phyloP scores from a whole-genome alignment of 2,888 invertebrate genomes.

The Synanthedon myopaeformis region DNA sequence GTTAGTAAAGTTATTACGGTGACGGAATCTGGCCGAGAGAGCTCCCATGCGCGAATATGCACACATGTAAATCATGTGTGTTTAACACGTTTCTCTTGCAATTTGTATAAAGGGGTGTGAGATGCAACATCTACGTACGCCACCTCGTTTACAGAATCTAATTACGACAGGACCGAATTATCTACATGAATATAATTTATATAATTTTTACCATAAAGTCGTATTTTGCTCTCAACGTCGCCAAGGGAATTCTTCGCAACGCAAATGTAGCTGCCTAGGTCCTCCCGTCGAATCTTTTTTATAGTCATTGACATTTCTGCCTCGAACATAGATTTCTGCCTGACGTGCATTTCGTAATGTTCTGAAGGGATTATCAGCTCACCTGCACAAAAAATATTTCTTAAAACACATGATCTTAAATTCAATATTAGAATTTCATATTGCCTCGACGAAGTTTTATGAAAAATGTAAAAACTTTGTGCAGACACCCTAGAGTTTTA shows the following conservation, averaged over 20 bases:
- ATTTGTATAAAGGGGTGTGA: background rate
- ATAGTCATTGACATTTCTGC: conserved; percentile 87
- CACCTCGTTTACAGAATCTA: background rate
- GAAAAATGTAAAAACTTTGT: conserved; percentile 67
- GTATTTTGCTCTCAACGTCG: conserved; percentile 89
- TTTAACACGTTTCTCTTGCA: background rate
- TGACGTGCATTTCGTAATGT: conserved; percentile 82
- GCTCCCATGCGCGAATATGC: background rate
- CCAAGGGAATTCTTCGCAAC: conserved; percentile 90
- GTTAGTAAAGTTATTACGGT: background rate
- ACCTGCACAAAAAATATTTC: conserved; percentile 69
- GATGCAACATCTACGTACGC: background rate
- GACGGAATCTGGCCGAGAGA: background rate
- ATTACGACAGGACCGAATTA: background rate
- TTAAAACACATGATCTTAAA: conserved; percentile 58
- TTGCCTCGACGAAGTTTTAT: conserved; percentile 58
- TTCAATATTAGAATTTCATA: conserved; percentile 68
- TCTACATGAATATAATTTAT: background rate
- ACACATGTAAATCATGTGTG: background rate
- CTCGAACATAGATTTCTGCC: conserved; percentile 83
- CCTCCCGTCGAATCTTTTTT: conserved; percentile 80
- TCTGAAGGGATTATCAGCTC: conserved; percentile 87
- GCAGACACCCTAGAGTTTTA: conserved; percentile 63
- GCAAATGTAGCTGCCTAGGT: conserved; percentile 87
- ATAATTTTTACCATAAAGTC: conserved; percentile 79